Evolutionary conservation across 2,888 invertebrate genomes (phyloP).

Genomic region (Druceiella hillmani): DNA sequence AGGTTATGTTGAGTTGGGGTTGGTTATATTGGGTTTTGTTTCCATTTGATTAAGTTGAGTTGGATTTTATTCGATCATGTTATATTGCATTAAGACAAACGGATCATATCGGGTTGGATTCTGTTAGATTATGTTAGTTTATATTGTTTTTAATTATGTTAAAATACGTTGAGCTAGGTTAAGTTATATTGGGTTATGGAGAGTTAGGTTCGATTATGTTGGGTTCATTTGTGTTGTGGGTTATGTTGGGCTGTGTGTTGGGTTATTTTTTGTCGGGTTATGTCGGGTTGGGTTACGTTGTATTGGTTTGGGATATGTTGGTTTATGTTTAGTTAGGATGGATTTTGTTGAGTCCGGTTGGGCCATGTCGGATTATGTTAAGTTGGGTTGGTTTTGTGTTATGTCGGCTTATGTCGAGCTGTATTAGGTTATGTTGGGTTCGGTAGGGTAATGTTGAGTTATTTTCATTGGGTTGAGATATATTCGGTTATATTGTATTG

Average conservation of each 20-base stretch:
- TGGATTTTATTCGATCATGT: constrained; percentile 17
- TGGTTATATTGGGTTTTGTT: constrained; percentile 17
- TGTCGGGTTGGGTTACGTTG: constrained; percentile 19
- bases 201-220: constrained; percentile 19
- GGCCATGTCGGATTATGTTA: constrained; percentile 16
- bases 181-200: constrained; percentile 19
- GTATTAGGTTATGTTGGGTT: constrained; percentile 15
- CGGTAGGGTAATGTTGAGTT: constrained; percentile 15
- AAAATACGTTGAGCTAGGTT: constrained; percentile 20
- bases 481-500: constrained; percentile 19
- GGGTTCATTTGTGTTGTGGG: constrained; percentile 16
- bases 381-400: constrained; percentile 15
- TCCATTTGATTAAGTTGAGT: constrained; percentile 16
- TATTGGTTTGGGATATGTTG: constrained; percentile 18
- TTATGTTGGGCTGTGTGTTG: constrained; percentile 18
- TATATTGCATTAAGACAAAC: constrained; percentile 16
- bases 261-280: constrained; percentile 18
- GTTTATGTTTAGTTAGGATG: constrained; percentile 17
- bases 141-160: constrained; percentile 18
- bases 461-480: no score
- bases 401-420: constrained; percentile 15
- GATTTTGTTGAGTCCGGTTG: constrained; percentile 17
- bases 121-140: constrained; percentile 18
- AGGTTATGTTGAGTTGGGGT: constrained; percentile 17
- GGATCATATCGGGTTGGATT: constrained; percentile 17